These are phyloP conservation scores for Colinus virginianus DNA, from an alignment of 2,113 vertebrate genomes.

Conservation along the genomic window DNA sequence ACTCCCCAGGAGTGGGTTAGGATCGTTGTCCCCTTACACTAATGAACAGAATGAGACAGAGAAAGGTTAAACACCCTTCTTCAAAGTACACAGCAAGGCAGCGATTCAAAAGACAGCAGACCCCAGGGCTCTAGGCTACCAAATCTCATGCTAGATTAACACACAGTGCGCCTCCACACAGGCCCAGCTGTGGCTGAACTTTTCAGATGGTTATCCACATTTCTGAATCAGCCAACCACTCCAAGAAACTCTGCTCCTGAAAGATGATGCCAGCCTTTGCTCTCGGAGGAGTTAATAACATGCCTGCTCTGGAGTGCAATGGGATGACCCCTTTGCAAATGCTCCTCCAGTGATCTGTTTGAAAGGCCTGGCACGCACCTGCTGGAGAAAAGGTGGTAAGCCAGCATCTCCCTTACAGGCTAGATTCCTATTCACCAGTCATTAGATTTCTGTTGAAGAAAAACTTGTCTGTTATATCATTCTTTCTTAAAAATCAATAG, in stretches of 20 bases:
- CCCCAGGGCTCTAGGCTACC: constrained; percentile 10
- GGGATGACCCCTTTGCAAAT: background rate
- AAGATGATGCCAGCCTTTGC: background rate
- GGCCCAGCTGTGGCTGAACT: constrained; percentile 50
- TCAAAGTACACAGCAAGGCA: constrained; percentile 38
- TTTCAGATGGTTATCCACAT: constrained; percentile 26
- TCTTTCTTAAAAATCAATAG: constrained; percentile 62
- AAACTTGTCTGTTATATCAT: constrained; percentile 32
- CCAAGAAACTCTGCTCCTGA: background rate
- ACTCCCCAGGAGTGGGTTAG: constrained; percentile 29
- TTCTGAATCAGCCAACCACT: background rate
- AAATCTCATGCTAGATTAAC: constrained; percentile 55
- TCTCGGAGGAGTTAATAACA: constrained; percentile 26
- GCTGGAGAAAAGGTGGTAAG: constrained; percentile 1
- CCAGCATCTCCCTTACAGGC: background rate
- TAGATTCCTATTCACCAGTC: background rate
- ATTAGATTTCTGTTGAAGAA: constrained; percentile 50
- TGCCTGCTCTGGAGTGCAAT: background rate
- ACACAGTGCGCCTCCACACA: background rate
- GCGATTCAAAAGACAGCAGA: constrained; percentile 6
- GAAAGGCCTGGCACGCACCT: background rate
- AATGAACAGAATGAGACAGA: constrained; percentile 49
- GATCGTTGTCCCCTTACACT: background rate
- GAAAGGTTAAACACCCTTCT: constrained; percentile 56
- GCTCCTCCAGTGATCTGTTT: background rate